A percentile compares a stretch with the other conserved stretches of the same genome.
Evolutionary conservation across 2,888 invertebrate genomes (phyloP).

Genomic region (Clepsis dumicolana): DNA sequence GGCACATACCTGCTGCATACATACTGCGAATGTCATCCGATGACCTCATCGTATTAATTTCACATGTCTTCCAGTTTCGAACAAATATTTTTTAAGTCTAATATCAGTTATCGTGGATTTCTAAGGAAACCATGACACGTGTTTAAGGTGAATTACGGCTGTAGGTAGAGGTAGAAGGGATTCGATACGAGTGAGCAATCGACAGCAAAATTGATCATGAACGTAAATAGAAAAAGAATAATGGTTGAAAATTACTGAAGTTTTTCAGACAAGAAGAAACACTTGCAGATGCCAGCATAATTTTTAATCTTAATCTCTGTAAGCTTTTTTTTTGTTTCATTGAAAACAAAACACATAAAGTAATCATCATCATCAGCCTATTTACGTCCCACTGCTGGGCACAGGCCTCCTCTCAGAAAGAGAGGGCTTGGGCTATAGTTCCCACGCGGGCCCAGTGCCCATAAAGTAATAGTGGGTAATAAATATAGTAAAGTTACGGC

Average conservation of each 20-base stretch:
- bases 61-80: constrained; percentile 1
- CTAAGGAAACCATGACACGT: constrained; percentile 6
- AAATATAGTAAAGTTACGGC: no score
- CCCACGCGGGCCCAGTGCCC: no score
- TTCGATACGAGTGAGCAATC: constrained; percentile 19
- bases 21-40: constrained; percentile 4
- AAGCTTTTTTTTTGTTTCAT: no score
- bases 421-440: no score
- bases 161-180: constrained; percentile 1
- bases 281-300: no score
- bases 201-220: neutral
- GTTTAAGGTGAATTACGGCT: constrained; percentile 12
- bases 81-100: neutral
- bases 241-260: neutral
- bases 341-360: no score
- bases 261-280: no score
- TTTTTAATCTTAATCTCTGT: no score
- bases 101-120: constrained; percentile 23
- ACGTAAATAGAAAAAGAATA: neutral
- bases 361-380: no score
- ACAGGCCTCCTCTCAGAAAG: no score
- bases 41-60: constrained; percentile 15
- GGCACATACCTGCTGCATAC: neutral
- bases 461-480: no score
- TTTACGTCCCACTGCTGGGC: no score